Conservation (phyloP, 2,113 vertebrate genomes). For the Labrus mixtus region DNA sequence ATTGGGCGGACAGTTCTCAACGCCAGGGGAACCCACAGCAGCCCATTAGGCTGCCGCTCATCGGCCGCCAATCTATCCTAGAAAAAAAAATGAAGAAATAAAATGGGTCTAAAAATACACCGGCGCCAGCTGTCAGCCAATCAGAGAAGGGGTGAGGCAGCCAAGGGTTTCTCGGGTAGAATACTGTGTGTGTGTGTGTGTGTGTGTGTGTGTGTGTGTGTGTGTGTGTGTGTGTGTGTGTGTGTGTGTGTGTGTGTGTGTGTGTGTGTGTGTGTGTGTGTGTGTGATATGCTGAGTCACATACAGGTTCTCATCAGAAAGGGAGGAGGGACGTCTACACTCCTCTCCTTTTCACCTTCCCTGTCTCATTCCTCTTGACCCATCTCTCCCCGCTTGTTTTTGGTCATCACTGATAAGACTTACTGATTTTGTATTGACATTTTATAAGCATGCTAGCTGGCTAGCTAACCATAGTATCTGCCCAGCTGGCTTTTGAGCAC, state of each 20-base stretch:
- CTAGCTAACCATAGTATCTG: neutral
- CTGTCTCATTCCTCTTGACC: neutral
- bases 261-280: no score
- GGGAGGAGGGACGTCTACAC: neutral
- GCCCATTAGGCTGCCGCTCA: neutral
- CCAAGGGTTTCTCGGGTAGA: constrained; percentile 26
- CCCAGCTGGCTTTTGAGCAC: neutral
- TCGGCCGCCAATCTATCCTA: neutral
- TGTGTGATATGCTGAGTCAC: constrained; percentile 57
- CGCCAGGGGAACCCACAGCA: constrained; percentile 19
- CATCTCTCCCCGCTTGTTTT: neutral
- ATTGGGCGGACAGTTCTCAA: constrained; percentile 9
- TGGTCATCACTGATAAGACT: neutral
- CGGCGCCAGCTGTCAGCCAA: constrained; percentile 18
- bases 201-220: constrained; percentile 10
- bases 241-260: no score
- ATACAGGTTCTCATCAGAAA: neutral
- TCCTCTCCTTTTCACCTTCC: neutral
- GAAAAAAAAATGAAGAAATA: constrained; percentile 20
- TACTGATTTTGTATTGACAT: neutral
- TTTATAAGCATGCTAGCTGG: neutral
- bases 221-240: no score
- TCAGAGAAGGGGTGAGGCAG: constrained; percentile 27
- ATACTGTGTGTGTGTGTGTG: constrained; percentile 21
- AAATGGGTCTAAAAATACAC: constrained; percentile 58